Conservation (phyloP, 1,140 invertebrate species). For the Berghia stephanieae region DNA sequence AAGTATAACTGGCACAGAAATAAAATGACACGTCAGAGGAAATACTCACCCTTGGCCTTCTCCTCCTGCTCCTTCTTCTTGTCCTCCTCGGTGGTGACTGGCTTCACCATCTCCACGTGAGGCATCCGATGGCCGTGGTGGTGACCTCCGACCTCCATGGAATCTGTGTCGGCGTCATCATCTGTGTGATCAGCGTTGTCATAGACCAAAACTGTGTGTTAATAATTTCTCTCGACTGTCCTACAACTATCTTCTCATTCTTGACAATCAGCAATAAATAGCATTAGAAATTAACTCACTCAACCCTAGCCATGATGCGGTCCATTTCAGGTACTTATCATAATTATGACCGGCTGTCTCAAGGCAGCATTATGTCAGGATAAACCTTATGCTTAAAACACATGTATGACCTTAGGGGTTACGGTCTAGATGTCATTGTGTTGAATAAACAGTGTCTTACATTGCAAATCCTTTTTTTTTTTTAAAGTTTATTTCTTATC, state of each 20-base stretch:
- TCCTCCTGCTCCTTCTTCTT: slow-evolving; percentile 40
- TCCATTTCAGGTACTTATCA: background rate
- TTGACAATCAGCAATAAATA: background rate
- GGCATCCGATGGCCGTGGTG: slow-evolving; percentile 78
- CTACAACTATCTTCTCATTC: slow-evolving; percentile 31
- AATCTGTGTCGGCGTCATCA: slow-evolving; percentile 90
- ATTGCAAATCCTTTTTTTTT: too few species aligned
- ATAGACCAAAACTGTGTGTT: slow-evolving; percentile 96
- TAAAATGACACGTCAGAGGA: background rate
- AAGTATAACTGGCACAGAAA: background rate
- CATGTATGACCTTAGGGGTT: too few species aligned
- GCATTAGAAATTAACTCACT: background rate
- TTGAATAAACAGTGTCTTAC: too few species aligned
- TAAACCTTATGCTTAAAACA: too few species aligned
- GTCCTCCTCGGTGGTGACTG: slow-evolving; percentile 78
- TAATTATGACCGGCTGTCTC: too few species aligned
- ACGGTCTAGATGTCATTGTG: too few species aligned
- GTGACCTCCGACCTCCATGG: slow-evolving; percentile 73
- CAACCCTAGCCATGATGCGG: background rate
- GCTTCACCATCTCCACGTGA: slow-evolving; percentile 93
- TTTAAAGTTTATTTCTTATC: too few species aligned
- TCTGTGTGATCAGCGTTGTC: slow-evolving; percentile 92
- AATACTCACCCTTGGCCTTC: slow-evolving; percentile 34
- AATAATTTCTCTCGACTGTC: slow-evolving; percentile 55
- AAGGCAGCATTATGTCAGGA: too few species aligned